Evolutionary conservation across 2,888 invertebrate genomes (phyloP).

Genomic region (Orthosia gracilis): DNA sequence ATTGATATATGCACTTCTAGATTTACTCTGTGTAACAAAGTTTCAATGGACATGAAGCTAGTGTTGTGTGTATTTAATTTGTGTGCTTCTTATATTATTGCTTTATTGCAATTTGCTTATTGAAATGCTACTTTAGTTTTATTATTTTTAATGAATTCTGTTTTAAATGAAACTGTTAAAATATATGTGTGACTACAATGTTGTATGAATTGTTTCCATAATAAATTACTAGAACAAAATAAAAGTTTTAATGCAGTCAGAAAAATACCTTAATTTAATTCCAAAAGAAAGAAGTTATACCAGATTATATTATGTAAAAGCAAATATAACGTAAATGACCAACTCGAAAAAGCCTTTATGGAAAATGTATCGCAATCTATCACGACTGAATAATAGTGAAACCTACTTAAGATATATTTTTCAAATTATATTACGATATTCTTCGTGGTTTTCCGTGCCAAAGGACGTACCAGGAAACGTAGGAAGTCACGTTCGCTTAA

Average conservation of each 20-base stretch:
- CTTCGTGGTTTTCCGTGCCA: constrained; percentile 29
- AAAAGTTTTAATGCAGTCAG: not conserved
- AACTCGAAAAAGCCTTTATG: not conserved
- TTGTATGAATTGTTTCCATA: not conserved
- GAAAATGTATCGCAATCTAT: not conserved
- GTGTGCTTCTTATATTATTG: constrained; percentile 1
- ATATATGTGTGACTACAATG: no score
- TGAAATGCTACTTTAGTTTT: not conserved
- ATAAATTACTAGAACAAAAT: not conserved
- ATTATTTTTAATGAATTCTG: no score
- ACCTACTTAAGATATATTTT: not conserved
- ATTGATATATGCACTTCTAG: constrained; percentile 6
- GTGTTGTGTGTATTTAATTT: not conserved
- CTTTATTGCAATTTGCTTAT: constrained; percentile 1
- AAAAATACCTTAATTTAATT: not conserved
- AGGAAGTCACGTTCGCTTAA: constrained; percentile 67
- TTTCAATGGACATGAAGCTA: not conserved
- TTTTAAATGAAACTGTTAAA: no score
- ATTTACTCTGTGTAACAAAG: constrained; percentile 21
- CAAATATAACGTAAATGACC: not conserved
- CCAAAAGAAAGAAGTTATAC: not conserved
- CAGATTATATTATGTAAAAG: not conserved
- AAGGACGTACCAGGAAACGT: constrained; percentile 51
- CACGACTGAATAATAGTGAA: not conserved
- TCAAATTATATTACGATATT: constrained; percentile 17